Evolutionary conservation across 2,888 invertebrate genomes (phyloP).

Genomic region (Rosalia funebris): DNA sequence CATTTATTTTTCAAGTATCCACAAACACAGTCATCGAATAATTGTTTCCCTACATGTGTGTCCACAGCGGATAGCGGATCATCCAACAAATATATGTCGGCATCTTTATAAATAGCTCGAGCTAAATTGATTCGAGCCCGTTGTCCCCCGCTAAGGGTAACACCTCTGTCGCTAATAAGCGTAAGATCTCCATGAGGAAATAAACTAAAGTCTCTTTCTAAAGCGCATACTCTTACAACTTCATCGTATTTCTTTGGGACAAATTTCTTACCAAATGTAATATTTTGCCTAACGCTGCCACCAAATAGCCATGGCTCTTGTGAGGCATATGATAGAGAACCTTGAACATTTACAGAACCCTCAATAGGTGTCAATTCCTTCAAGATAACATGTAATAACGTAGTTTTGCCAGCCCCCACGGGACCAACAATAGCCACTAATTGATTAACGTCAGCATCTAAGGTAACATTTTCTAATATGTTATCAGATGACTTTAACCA

Average conservation of each 20-base stretch:
- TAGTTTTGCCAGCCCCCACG: constrained; percentile 72
- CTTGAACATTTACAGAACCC: constrained; percentile 58
- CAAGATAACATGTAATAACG: constrained; percentile 67
- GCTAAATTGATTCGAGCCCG: constrained; percentile 88
- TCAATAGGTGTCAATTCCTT: constrained; percentile 73
- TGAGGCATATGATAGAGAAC: constrained; percentile 79
- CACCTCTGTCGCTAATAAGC: constrained; percentile 79
- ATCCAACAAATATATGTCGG: constrained; percentile 86
- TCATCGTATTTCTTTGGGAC: constrained; percentile 73
- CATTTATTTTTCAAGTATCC: constrained; percentile 73
- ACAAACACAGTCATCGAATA: constrained; percentile 82
- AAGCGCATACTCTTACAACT: constrained; percentile 75
- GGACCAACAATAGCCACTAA: constrained; percentile 68
- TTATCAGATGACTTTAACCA: constrained; percentile 20
- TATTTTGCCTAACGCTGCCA: constrained; percentile 89
- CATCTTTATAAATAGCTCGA: constrained; percentile 83
- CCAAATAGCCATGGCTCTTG: constrained; percentile 88
- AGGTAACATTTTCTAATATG: constrained; percentile 19
- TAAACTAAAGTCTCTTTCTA: constrained; percentile 76
- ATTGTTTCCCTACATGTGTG: constrained; percentile 84
- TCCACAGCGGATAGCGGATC: constrained; percentile 93
- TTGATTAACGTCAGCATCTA: constrained; percentile 68
- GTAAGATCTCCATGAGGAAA: constrained; percentile 84
- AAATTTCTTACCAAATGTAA: constrained; percentile 84
- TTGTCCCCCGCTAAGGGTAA: constrained; percentile 81